Conservation (phyloP, 2,888 invertebrate species). For the Prenolepis imparis region DNA sequence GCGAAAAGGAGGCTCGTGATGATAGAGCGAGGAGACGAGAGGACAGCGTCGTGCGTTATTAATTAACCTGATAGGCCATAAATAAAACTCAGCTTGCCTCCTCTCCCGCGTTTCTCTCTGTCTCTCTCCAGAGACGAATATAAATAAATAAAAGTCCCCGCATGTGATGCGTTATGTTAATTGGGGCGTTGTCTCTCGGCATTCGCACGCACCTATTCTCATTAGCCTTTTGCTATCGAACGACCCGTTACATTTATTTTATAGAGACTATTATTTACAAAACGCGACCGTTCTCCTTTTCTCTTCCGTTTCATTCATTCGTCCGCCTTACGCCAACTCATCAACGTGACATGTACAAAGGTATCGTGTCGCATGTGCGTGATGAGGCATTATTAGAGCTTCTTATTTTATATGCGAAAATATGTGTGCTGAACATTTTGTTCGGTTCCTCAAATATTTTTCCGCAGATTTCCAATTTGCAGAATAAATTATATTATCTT, state of each 20-base stretch:
- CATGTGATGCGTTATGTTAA: conserved; percentile 85
- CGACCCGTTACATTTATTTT: conserved; percentile 81
- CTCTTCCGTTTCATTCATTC: conserved; percentile 50
- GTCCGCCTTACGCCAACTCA: conserved; percentile 23
- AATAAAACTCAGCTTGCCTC: conserved; percentile 80
- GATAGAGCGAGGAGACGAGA: conserved; percentile 55
- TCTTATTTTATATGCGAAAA: conserved; percentile 29
- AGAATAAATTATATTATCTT: neutral
- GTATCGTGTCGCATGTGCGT: conserved; percentile 76
- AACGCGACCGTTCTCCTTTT: conserved; percentile 62
- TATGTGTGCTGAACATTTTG: conserved; percentile 33
- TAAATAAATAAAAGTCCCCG: conserved; percentile 85
- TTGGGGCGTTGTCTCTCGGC: conserved; percentile 86
- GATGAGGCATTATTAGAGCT: conserved; percentile 77
- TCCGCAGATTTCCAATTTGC: neutral
- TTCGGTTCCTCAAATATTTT: conserved; percentile 8
- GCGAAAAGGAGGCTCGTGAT: conserved; percentile 50
- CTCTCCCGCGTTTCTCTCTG: conserved; percentile 64
- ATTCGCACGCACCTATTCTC: conserved; percentile 85
- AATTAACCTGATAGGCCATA: conserved; percentile 85
- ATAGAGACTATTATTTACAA: conserved; percentile 79
- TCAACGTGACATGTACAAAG: conserved; percentile 62
- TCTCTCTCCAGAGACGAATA: conserved; percentile 81
- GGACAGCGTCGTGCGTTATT: conserved; percentile 80
- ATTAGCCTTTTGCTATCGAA: conserved; percentile 83